Evolutionary conservation across 1,140 invertebrate genomes (phyloP).

Genomic region (Drosophila repleta): DNA sequence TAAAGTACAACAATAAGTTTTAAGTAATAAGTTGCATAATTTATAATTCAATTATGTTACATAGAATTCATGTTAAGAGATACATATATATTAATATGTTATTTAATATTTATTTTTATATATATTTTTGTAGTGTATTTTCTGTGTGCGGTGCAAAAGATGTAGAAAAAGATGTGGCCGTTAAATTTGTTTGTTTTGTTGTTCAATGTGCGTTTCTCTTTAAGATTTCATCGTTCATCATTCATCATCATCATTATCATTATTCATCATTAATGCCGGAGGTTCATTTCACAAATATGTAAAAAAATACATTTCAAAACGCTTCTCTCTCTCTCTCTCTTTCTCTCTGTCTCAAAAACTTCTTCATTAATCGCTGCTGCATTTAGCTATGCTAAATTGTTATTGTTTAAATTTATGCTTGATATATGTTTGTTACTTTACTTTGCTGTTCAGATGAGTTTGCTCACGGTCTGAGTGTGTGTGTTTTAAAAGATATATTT

Average conservation of each 20-base stretch:
- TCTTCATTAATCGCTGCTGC: slow-evolving; percentile 24
- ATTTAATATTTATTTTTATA: not conserved
- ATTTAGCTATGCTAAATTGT: slow-evolving; percentile 78
- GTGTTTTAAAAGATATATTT: slow-evolving; percentile 12
- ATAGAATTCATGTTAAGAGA: slow-evolving; percentile 20
- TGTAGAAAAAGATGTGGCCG: slow-evolving; percentile 46
- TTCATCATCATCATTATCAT: slow-evolving; percentile 35
- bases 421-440: slow-evolving; percentile 63
- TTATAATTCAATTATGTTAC: slow-evolving; percentile 44
- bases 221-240: slow-evolving; percentile 55
- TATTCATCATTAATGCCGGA: slow-evolving; percentile 62
- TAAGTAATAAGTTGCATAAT: slow-evolving; percentile 59
- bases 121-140: slow-evolving; percentile 8
- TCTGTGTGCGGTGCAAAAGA: slow-evolving; percentile 46
- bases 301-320: slow-evolving; percentile 77
- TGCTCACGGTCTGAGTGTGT: slow-evolving; percentile 33
- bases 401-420: slow-evolving; percentile 72
- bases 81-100: slow-evolving; percentile 31
- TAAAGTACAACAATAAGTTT: slow-evolving; percentile 80
- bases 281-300: slow-evolving; percentile 76
- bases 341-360: slow-evolving; percentile 2
- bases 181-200: slow-evolving; percentile 27
- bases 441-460: slow-evolving; percentile 39
- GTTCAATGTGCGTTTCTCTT: slow-evolving; percentile 37
- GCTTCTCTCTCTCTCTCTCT: slow-evolving; percentile 2